Conservation (phyloP, 2,888 invertebrate genomes). For the Dryadula phaetusa region DNA sequence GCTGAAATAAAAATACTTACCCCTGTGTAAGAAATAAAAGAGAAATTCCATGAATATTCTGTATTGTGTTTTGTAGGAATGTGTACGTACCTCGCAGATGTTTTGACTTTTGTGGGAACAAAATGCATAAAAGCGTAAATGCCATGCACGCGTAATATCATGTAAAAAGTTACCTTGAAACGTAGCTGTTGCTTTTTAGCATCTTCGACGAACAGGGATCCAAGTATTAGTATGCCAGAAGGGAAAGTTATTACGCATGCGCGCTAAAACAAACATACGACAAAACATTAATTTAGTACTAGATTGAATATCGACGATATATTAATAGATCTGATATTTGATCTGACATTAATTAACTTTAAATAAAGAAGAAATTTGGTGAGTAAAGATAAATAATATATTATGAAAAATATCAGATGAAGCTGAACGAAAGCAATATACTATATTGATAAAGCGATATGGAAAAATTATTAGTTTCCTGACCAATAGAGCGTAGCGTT, state of each 20-base stretch:
- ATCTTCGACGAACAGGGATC: constrained; percentile 71
- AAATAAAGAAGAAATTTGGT: not conserved
- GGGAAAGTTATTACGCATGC: constrained; percentile 85
- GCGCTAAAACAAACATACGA: constrained; percentile 84
- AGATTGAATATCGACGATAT: constrained; percentile 39
- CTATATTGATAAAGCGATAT: constrained; percentile 60
- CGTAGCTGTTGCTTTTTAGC: constrained; percentile 61
- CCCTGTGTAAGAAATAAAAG: constrained; percentile 18
- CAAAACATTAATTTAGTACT: constrained; percentile 70
- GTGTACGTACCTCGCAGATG: constrained; percentile 59
- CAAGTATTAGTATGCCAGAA: constrained; percentile 84
- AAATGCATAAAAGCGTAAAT: constrained; percentile 50
- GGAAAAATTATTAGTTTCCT: constrained; percentile 57
- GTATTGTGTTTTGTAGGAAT: constrained; percentile 36
- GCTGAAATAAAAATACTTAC: constrained; percentile 51
- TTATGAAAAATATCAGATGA: constrained; percentile 58
- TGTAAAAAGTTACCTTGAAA: constrained; percentile 68
- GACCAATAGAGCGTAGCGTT: constrained; percentile 73
- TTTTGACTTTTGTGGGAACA: not conserved
- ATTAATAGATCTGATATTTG: constrained; percentile 41
- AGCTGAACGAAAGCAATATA: constrained; percentile 57
- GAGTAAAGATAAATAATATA: constrained; percentile 3
- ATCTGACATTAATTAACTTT: constrained; percentile 7
- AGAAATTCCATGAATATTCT: constrained; percentile 4
- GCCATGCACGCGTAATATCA: constrained; percentile 55